These are phyloP conservation scores for Electrona antarctica DNA, from an alignment of 2,113 vertebrate species.

Conservation along the genomic window DNA sequence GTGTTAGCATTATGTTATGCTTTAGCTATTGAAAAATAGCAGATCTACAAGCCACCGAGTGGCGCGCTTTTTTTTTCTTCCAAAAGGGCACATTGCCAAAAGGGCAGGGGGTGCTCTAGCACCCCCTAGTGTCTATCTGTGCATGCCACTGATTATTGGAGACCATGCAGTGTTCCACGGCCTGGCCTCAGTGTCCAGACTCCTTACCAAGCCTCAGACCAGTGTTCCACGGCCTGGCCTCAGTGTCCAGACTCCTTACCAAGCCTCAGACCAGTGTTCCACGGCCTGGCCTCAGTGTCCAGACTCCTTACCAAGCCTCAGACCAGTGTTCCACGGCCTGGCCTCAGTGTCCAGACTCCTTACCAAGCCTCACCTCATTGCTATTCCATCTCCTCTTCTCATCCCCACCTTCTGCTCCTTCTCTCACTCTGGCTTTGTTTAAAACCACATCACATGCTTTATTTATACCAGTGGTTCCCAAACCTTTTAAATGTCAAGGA, in stretches of 20 bases:
- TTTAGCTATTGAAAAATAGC: too few species aligned
- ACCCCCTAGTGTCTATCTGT: too few species aligned
- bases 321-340: neutral
- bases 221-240: slow-evolving; percentile 1
- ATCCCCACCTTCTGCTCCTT: neutral
- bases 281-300: neutral
- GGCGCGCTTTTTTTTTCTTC: too few species aligned
- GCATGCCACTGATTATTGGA: too few species aligned
- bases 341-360: neutral
- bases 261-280: neutral
- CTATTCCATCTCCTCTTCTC: neutral
- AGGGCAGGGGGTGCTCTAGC: too few species aligned
- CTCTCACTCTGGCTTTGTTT: neutral
- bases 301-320: neutral
- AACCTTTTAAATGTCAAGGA: too few species aligned
- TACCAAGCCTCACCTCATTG: neutral
- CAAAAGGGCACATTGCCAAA: too few species aligned
- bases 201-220: neutral
- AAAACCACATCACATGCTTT: slow-evolving; percentile 4
- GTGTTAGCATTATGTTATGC: too few species aligned
- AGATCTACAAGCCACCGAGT: too few species aligned
- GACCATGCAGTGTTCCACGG: slow-evolving; percentile 3
- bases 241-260: neutral
- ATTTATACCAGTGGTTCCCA: slow-evolving; percentile 34
- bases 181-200: neutral